phyloP scores from a whole-genome alignment of 2,888 invertebrate species.

The Neoascia interrupta region DNA sequence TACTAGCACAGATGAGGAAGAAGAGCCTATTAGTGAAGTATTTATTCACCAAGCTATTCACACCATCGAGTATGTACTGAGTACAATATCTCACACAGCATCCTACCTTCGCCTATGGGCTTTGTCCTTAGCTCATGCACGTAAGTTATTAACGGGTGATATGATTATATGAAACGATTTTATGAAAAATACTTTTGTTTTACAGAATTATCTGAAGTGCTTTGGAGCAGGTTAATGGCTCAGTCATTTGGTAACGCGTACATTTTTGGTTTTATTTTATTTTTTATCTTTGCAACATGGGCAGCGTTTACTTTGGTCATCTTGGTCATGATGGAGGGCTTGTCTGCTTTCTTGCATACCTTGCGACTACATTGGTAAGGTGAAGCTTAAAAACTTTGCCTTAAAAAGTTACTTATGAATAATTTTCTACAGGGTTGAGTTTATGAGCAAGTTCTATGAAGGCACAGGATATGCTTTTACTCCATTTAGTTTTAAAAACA shows the following conservation, averaged over 20 bases:
- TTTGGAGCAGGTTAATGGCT: conserved; percentile 98
- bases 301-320: conserved; percentile 95
- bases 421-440: conserved; percentile 88
- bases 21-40: conserved; percentile 91
- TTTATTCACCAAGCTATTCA: conserved; percentile 97
- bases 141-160: conserved; percentile 84
- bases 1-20: conserved; percentile 81
- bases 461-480: conserved; percentile 90
- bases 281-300: conserved; percentile 94
- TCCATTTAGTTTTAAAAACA: conserved; percentile 91
- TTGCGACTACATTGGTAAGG: conserved; percentile 96
- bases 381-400: neutral
- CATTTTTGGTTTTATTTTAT: conserved; percentile 87
- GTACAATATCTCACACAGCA: conserved; percentile 97
- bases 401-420: too few relatives aligned
- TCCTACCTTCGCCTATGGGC: conserved; percentile 98
- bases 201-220: conserved; percentile 90
- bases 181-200: neutral
- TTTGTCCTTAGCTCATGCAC: conserved; percentile 95
- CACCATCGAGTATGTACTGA: conserved; percentile 97
- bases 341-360: conserved; percentile 99
- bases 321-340: conserved; percentile 98
- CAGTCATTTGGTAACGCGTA: conserved; percentile 86
- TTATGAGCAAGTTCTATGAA: conserved; percentile 96
- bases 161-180: neutral